Percentiles rank a stretch among this genome's conserved stretches.
Conservation (phyloP, 2,888 invertebrate species). For the Volucella zonaria region DNA sequence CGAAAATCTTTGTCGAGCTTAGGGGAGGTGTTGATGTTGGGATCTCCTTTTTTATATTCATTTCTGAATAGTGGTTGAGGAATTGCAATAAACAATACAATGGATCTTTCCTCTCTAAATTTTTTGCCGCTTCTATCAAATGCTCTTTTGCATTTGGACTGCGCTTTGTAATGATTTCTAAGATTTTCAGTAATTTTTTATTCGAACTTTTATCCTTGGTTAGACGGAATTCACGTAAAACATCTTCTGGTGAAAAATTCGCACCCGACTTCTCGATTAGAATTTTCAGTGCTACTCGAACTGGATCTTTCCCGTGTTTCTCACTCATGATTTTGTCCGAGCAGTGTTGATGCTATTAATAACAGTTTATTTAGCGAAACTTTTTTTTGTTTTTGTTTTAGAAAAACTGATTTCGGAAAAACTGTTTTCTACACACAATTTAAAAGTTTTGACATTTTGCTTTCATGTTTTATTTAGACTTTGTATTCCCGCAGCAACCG, state of each 20-base stretch:
- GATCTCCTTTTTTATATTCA: constrained; percentile 76
- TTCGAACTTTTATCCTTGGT: constrained; percentile 78
- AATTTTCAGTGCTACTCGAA: constrained; percentile 76
- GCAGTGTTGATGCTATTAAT: constrained; percentile 23
- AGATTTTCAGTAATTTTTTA: constrained; percentile 77
- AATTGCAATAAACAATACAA: constrained; percentile 80
- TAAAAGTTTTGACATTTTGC: constrained; percentile 38
- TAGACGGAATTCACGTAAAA: constrained; percentile 79
- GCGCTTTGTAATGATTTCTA: constrained; percentile 79
- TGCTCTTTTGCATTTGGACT: constrained; percentile 77
- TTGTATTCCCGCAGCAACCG: too few relatives aligned
- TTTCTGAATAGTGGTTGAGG: constrained; percentile 77
- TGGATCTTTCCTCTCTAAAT: constrained; percentile 80
- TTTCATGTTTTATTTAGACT: not conserved
- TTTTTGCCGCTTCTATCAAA: constrained; percentile 77
- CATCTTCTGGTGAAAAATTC: constrained; percentile 78
- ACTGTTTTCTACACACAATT: constrained; percentile 25
- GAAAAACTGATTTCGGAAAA: constrained; percentile 6
- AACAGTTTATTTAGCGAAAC: constrained; percentile 50
- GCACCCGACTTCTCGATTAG: constrained; percentile 79
- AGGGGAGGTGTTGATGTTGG: constrained; percentile 78
- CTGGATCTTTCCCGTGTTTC: constrained; percentile 76
- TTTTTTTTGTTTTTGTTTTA: constrained; percentile 5
- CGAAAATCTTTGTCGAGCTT: constrained; percentile 75
- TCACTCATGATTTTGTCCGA: constrained; percentile 67